A percentile compares a stretch with the other conserved stretches of the same genome.
Evolutionary conservation across 2,113 vertebrate genomes (phyloP).

Genomic region (Melanocharis versteri): DNA sequence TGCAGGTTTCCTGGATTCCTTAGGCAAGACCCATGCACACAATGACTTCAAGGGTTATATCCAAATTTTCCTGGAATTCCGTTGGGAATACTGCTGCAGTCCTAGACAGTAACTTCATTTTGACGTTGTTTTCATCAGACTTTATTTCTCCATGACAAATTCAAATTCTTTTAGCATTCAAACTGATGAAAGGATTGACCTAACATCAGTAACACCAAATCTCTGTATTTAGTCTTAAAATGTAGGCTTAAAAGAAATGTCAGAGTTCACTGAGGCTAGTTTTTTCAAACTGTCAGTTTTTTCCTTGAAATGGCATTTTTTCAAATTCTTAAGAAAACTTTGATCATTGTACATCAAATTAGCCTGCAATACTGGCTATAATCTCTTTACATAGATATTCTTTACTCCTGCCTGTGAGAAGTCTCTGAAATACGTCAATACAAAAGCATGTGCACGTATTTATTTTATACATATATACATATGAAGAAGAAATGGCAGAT

Average conservation of each 20-base stretch:
- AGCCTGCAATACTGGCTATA: neutral
- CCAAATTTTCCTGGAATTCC: neutral
- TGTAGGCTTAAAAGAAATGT: neutral
- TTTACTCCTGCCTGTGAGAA: neutral
- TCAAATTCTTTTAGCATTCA: slow-evolving; percentile 23
- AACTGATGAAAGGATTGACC: neutral
- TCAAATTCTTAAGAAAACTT: neutral
- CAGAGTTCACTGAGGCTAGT: neutral
- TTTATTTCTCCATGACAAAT: neutral
- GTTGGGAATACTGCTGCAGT: neutral
- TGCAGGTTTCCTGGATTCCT: neutral
- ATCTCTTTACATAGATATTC: neutral
- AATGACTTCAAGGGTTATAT: neutral
- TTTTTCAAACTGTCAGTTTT: neutral
- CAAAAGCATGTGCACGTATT: neutral
- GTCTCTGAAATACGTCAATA: neutral
- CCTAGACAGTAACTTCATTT: slow-evolving; percentile 26
- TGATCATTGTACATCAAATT: neutral
- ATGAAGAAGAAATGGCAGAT: neutral
- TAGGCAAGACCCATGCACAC: neutral
- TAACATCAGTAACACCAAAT: neutral
- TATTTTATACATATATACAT: neutral
- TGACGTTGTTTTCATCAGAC: neutral
- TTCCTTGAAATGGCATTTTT: neutral
- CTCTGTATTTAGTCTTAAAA: slow-evolving; percentile 11